Evolutionary conservation across 2,888 invertebrate species (phyloP), one percentile per base, ranked within the genome.

Genomic region (Drosophila koepferae): DNA sequence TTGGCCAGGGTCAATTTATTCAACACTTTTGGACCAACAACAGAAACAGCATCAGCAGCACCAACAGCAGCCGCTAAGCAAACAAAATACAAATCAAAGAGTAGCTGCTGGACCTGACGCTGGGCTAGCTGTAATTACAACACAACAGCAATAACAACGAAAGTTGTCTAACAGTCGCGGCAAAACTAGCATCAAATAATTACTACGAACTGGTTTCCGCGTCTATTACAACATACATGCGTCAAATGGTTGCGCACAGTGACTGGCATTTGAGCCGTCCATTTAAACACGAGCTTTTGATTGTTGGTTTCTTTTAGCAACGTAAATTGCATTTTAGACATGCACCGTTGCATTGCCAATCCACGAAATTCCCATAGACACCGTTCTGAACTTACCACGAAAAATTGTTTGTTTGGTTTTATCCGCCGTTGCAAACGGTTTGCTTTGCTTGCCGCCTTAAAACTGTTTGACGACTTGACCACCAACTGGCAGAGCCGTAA

Each of bases 191-290:
- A 76, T 79, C 74, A 69, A 66, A 73, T 77, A 82, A 87, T 87
- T 80, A 85, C 69, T 20, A 44, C 78, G 76, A 86, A 86, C 86
- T 81, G 86, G 86, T 86, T 86, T 88, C 88, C 81, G 81, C 67
- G 77, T 86, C 71, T 76, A 41, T 90, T 90, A 74, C 86, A 73
- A 82, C 90, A 88, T 75, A 56, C 60, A 31, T 31, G 36, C 84
- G 64, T 68, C 72, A 74, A 68, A 46, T 70, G 56, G 44, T 44
- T 65, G 23, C 66, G 65, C 65, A 64, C 71, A 20, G 46, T 36
- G 54, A 44, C 34, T 54, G 31, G 20, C 49, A 48, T 31, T 51
- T 34, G 8, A 63, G 53, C 53, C 59, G 56, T 55, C 40, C 41
- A 54, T n/a, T 62, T 74, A 14, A 49, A 12, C 46, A 72, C 23